Conservation (phyloP, 2,888 invertebrate genomes). For the Cordilura impudica region DNA sequence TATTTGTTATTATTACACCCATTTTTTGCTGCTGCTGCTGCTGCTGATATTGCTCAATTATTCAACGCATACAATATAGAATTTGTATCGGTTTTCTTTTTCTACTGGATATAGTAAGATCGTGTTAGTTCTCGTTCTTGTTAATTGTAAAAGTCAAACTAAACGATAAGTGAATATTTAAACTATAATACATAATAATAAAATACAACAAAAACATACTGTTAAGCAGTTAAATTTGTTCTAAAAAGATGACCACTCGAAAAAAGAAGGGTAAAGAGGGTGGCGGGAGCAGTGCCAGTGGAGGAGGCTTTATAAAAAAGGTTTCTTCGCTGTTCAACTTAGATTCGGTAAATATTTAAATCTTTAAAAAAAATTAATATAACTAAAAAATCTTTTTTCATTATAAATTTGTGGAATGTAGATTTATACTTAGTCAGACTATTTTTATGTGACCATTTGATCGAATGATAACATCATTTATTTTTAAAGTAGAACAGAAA, state of each 20-base stretch:
- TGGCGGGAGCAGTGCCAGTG: constrained; percentile 66
- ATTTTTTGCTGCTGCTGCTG: constrained; percentile 21
- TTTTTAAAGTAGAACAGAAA: constrained; percentile 47
- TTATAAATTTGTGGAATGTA: not conserved
- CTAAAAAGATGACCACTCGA: constrained; percentile 81
- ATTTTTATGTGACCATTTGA: constrained; percentile 37
- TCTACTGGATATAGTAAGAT: constrained; percentile 23
- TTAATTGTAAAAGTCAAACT: constrained; percentile 25
- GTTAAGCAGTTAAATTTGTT: not conserved
- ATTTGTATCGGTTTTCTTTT: constrained; percentile 36
- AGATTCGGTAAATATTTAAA: constrained; percentile 82
- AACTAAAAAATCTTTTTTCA: not conserved
- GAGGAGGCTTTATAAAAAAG: constrained; percentile 89
- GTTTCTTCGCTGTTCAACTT: constrained; percentile 92
- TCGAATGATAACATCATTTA: constrained; percentile 60
- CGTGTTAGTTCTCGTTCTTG: constrained; percentile 10
- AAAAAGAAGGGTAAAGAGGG: constrained; percentile 83
- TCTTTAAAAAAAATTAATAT: not conserved
- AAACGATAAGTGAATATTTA: constrained; percentile 27
- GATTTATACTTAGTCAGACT: not conserved
- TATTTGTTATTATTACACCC: constrained; percentile 54
- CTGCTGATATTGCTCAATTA: constrained; percentile 33
- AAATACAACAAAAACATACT: not conserved
- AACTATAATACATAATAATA: constrained; percentile 29
- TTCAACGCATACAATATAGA: constrained; percentile 36